Evolutionary conservation across 2,113 vertebrate genomes (phyloP), one percentile per base, ranked within the genome.

Genomic region (Labeo catla): DNA sequence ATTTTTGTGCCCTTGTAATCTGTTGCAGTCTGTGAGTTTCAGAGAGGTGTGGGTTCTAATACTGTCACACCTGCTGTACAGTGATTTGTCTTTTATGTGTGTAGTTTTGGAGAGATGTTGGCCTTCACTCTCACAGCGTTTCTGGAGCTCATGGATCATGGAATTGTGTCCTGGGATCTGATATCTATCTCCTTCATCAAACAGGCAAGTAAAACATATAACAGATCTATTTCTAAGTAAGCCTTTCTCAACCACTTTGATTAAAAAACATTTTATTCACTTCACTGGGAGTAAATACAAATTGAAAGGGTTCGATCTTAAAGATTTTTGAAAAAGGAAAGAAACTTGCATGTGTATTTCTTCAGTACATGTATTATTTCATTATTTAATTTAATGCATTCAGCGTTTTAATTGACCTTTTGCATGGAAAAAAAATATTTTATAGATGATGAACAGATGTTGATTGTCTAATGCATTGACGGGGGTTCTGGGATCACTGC

Each of bases 121-220:
- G 98, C 98, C 89, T 99, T 99, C 93, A 98, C 98, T 88, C 95
- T 99, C 93, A 99, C 98, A 11, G 98, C 98, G 88, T 99, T 99
- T 93, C 94, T 99, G 93, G 98, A 99, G 94, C 95, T 99, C 85
- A 99, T 99, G 98, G 98, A 99, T 92, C 98, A 99, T 2, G 97
- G 98, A 78, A 98, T 99, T 19, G 96, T 99, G 74, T 99, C 98
- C 70, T 99, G 98, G 98, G 98, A 99, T 93, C 96, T 98, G 91
- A 96, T 99, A 89, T 99, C 98, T 1, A 91, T 98, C 90, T 97
- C 96, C 90, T 99, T 99, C 89, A 98, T 99, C 92, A 99, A 99
- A 91, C 98, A 99, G 97, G 98, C 97, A 90, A 68, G 84, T 87
- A 50, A 3, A 39, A 16, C 0, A 15, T 21, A 28, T 15, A 49